phyloP scores from a whole-genome alignment of 2,888 invertebrate genomes.

The Drosophila prostipennis region DNA sequence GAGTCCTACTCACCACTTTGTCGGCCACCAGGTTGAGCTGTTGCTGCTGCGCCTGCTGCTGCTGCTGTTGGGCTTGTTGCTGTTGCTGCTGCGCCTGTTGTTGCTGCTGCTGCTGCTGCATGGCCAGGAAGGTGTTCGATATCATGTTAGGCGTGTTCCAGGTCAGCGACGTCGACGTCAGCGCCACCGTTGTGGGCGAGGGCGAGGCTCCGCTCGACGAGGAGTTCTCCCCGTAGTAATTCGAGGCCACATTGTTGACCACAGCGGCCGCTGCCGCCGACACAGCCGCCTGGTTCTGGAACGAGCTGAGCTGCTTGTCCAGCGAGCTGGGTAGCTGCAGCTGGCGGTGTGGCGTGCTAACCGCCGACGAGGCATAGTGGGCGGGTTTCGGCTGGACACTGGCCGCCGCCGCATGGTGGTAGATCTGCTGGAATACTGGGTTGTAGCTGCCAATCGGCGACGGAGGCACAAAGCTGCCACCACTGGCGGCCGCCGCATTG shows the following conservation, averaged over 20 bases:
- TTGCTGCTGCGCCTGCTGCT: constrained; percentile 65
- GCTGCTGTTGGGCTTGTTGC: constrained; percentile 76
- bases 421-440: constrained; percentile 92
- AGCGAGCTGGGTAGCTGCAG: constrained; percentile 86
- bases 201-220: constrained; percentile 83
- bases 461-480: constrained; percentile 88
- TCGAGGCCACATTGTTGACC: constrained; percentile 81
- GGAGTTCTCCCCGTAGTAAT: constrained; percentile 83
- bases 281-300: constrained; percentile 82
- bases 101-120: constrained; percentile 82
- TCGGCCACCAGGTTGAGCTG: constrained; percentile 82
- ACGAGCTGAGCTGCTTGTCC: constrained; percentile 81
- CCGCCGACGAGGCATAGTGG: constrained; percentile 87
- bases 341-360: constrained; percentile 89
- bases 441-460: constrained; percentile 91
- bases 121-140: constrained; percentile 82
- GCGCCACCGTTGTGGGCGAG: constrained; percentile 82
- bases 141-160: constrained; percentile 88
- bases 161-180: constrained; percentile 85
- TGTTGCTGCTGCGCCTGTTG: constrained; percentile 77
- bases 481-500: constrained; percentile 83
- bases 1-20: constrained; percentile 82
- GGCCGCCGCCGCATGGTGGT: constrained; percentile 89
- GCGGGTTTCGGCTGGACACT: constrained; percentile 87
- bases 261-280: constrained; percentile 81